These are phyloP conservation scores for Exephanes ischioxanthus DNA, from an alignment of 2,888 invertebrate genomes.

Conservation along the genomic window DNA sequence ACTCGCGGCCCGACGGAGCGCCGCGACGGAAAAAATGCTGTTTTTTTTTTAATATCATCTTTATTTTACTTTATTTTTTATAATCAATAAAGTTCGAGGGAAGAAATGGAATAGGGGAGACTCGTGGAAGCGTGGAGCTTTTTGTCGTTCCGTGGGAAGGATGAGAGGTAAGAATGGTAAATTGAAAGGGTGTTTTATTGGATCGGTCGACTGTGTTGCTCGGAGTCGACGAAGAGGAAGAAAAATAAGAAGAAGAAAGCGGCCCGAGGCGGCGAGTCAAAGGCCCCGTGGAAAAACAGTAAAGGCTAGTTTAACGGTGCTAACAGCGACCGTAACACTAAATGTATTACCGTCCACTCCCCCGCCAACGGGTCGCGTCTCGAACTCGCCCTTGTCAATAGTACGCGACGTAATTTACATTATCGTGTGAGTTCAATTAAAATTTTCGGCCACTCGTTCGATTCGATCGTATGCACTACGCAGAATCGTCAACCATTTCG, in stretches of 20 bases:
- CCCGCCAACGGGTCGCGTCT: slow-evolving; percentile 57
- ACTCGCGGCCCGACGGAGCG: neutral
- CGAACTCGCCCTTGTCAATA: slow-evolving; percentile 75
- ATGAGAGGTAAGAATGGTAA: neutral
- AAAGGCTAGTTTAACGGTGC: slow-evolving; percentile 83
- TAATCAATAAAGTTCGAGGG: neutral
- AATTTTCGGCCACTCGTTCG: slow-evolving; percentile 52
- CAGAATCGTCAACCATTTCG: neutral
- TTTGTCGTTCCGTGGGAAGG: slow-evolving; percentile 11
- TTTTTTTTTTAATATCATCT: neutral
- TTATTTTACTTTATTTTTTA: neutral
- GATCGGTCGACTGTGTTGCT: slow-evolving; percentile 16
- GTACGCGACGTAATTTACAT: slow-evolving; percentile 77
- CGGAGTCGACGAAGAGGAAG: slow-evolving; percentile 43
- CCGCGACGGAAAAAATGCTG: neutral
- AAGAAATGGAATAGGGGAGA: neutral
- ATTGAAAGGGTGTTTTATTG: slow-evolving; percentile 70
- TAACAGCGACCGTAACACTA: slow-evolving; percentile 81
- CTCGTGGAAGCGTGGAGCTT: neutral
- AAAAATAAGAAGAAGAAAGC: slow-evolving; percentile 43
- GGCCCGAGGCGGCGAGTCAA: slow-evolving; percentile 79
- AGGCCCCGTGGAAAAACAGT: slow-evolving; percentile 81
- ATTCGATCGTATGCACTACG: neutral
- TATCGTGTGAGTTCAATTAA: slow-evolving; percentile 79
- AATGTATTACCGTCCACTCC: slow-evolving; percentile 78